phyloP scores from a whole-genome alignment of 2,888 invertebrate species.

The Leptinotarsa juncta region DNA sequence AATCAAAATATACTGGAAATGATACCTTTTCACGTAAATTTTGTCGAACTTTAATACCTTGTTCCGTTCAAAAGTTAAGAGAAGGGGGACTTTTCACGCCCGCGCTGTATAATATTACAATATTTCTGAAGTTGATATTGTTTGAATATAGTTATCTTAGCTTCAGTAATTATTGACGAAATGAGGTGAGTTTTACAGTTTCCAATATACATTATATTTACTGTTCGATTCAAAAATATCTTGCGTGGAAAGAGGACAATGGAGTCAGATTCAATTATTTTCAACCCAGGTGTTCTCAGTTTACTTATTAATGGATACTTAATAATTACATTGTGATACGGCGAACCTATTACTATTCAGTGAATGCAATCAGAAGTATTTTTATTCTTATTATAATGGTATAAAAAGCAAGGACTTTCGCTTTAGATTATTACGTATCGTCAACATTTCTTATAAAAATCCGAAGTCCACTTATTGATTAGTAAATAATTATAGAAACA shows the following conservation, averaged over 20 bases:
- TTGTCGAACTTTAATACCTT: too few species aligned
- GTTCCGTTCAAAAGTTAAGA: too few species aligned
- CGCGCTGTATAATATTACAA: neutral
- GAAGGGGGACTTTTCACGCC: too few species aligned
- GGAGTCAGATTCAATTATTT: neutral
- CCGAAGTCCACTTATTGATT: conserved; percentile 41
- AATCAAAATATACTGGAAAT: too few species aligned
- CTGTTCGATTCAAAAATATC: neutral
- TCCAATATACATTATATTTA: neutral
- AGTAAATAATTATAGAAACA: conserved; percentile 19
- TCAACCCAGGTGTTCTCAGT: neutral
- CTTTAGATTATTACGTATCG: conserved; percentile 26
- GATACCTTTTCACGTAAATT: too few species aligned
- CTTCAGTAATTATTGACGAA: too few species aligned
- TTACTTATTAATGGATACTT: conserved; percentile 4
- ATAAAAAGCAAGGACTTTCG: conserved; percentile 32
- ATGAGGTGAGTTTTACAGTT: too few species aligned
- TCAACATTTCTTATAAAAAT: conserved; percentile 35
- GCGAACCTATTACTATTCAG: conserved; percentile 34
- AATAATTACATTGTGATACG: conserved; percentile 19
- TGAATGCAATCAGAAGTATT: conserved; percentile 40
- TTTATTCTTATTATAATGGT: conserved; percentile 32
- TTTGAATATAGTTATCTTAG: neutral
- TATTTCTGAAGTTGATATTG: neutral
- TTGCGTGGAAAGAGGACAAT: neutral